Evolutionary conservation across 1,140 invertebrate species (phyloP).

Genomic region (Leguminivora glycinivorella): DNA sequence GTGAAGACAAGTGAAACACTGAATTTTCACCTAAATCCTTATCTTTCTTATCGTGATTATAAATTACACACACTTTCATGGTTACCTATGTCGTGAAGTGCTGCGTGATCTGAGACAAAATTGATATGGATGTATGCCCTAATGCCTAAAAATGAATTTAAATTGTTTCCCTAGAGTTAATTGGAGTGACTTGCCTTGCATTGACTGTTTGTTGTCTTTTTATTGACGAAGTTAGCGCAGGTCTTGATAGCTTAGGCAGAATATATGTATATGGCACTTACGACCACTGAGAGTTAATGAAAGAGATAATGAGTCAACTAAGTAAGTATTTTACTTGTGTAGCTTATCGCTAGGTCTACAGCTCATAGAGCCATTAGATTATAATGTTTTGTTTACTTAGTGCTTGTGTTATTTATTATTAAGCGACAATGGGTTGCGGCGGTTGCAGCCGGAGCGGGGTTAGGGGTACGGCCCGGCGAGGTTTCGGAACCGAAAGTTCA

Average conservation of each 20-base stretch:
- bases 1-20: constrained; percentile 2
- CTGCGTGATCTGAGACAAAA: not conserved
- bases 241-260: too few relatives aligned
- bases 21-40: constrained; percentile 16
- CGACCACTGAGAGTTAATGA: too few relatives aligned
- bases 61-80: constrained; percentile 1
- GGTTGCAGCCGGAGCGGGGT: not conserved
- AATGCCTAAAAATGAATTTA: too few relatives aligned
- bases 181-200: not conserved
- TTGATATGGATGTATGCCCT: not conserved
- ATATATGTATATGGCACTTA: too few relatives aligned
- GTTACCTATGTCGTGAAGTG: not conserved
- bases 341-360: too few relatives aligned
- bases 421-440: not conserved
- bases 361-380: too few relatives aligned
- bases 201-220: not conserved
- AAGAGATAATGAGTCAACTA: too few relatives aligned
- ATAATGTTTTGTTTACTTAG: not conserved
- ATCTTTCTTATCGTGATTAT: constrained; percentile 27
- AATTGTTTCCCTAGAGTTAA: too few relatives aligned
- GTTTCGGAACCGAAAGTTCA: constrained; percentile 43
- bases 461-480: not conserved
- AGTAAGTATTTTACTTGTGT: too few relatives aligned
- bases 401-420: not conserved
- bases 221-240: too few relatives aligned